Conservation (phyloP, 2,888 invertebrate species). For the Dasysyrphus albostriatus region DNA sequence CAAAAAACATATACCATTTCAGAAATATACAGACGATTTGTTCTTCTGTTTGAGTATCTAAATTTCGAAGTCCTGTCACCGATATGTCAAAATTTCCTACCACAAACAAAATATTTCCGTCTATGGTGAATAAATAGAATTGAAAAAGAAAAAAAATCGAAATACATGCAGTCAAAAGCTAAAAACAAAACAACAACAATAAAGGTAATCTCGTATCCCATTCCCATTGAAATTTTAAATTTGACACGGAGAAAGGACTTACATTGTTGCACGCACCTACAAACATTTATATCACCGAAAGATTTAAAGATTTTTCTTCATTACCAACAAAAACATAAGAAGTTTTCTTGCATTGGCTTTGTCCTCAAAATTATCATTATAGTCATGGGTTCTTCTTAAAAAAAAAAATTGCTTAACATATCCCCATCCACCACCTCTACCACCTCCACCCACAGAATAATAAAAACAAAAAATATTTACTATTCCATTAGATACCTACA, state of each 20-base stretch:
- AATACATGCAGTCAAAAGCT: background rate
- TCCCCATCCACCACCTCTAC: no score
- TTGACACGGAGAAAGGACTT: background rate
- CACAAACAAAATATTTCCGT: background rate
- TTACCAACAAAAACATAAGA: background rate
- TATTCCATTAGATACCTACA: constrained; percentile 24
- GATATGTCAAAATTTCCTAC: background rate
- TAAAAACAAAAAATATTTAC: background rate
- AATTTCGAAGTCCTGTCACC: background rate
- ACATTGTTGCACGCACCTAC: background rate
- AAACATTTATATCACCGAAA: background rate
- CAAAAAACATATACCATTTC: background rate
- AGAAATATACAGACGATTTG: background rate
- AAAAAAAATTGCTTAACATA: background rate
- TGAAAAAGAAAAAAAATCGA: no score
- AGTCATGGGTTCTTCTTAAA: background rate
- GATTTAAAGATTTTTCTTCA: background rate
- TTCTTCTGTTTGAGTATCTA: background rate
- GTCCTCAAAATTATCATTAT: background rate
- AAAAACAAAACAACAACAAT: background rate
- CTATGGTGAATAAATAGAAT: background rate
- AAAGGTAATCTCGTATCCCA: background rate
- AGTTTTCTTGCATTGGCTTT: background rate
- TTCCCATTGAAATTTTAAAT: background rate
- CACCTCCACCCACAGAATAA: background rate